These are phyloP conservation scores for Drusus annulatus DNA, from an alignment of 1,140 invertebrate genomes.

Conservation along the genomic window DNA sequence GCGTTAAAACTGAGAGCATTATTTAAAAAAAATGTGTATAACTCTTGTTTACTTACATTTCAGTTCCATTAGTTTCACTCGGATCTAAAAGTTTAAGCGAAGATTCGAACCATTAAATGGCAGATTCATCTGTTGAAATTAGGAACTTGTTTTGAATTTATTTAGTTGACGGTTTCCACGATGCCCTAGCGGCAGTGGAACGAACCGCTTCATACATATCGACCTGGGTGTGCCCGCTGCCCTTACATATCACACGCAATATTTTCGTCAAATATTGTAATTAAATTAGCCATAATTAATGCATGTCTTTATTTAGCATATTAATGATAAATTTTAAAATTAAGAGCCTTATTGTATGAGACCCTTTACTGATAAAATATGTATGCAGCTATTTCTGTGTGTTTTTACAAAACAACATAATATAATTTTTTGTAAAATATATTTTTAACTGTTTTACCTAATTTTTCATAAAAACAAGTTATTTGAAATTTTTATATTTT, in stretches of 20 bases:
- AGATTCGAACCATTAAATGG: background rate
- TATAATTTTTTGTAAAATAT: background rate
- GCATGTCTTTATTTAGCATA: conserved; percentile 26
- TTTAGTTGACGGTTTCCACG: background rate
- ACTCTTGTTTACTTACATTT: background rate
- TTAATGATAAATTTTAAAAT: background rate
- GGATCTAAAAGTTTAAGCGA: background rate
- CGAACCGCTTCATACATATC: conserved; percentile 57
- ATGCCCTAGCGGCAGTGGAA: conserved; percentile 31
- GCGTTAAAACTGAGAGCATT: too few species aligned
- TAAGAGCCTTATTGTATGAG: conserved; percentile 35
- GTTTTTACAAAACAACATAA: background rate
- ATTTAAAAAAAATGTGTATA: too few species aligned
- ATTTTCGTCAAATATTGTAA: conserved; percentile 59
- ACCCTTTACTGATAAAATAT: conserved; percentile 15
- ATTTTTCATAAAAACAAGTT: too few species aligned
- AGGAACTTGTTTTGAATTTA: too few species aligned
- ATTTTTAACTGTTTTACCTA: background rate
- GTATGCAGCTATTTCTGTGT: conserved; percentile 12
- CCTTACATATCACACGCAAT: conserved; percentile 56
- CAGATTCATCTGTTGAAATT: background rate
- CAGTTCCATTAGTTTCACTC: background rate
- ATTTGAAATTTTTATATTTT: background rate
- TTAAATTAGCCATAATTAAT: conserved; percentile 43
- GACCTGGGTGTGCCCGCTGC: conserved; percentile 51